Conservation (phyloP, 2,797 vertebrate species). For the Sarcophilus harrisii region DNA sequence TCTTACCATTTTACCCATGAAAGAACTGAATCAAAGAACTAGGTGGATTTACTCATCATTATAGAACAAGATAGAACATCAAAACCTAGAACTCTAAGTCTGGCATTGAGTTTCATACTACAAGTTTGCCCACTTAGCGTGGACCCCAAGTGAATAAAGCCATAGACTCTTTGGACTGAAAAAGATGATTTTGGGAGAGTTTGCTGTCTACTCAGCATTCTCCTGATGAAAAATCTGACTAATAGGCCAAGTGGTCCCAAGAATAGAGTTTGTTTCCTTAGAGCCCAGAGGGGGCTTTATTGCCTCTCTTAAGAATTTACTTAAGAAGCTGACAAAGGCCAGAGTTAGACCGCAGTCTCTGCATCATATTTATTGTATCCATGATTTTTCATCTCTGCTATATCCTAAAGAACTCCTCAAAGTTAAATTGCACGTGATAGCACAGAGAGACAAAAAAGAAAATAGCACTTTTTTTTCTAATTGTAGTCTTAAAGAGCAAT, state of each 20-base stretch:
- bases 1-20: background rate
- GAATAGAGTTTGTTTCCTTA: background rate
- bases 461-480: background rate
- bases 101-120: background rate
- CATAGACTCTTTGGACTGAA: background rate
- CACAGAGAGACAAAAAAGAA: background rate
- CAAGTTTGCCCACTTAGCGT: background rate
- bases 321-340: background rate
- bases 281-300: background rate
- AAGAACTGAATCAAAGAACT: background rate
- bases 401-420: background rate
- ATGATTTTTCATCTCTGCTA: background rate
- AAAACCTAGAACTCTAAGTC: background rate
- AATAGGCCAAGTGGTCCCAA: background rate
- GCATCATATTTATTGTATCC: background rate
- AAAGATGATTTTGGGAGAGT: background rate
- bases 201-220: background rate
- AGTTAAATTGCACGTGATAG: conserved; percentile 3
- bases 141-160: background rate
- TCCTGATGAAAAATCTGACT: background rate
- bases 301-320: background rate
- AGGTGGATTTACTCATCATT: background rate
- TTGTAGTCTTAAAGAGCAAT: background rate
- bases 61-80: background rate
- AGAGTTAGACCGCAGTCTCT: background rate